These are phyloP conservation scores for Steinernema khuongi DNA, from an alignment of 1,140 invertebrate species.

Conservation along the genomic window DNA sequence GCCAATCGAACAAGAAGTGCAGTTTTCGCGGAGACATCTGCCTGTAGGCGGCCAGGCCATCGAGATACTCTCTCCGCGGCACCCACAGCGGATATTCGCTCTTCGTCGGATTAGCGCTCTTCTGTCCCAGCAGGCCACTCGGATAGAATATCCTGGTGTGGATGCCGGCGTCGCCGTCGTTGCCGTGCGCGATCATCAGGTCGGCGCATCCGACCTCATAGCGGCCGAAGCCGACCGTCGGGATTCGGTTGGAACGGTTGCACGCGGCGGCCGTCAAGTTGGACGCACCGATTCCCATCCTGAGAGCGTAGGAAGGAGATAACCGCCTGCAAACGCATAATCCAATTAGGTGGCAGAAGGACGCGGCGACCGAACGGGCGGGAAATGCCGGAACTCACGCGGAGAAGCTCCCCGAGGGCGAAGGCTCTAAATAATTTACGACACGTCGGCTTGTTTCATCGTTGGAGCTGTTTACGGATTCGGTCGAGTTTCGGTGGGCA, in stretches of 20 bases:
- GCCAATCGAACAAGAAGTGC: slow-evolving; percentile 61
- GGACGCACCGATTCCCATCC: background rate
- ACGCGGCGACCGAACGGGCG: background rate
- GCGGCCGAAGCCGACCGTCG: slow-evolving; percentile 20
- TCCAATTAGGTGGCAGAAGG: background rate
- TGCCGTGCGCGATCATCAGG: slow-evolving; percentile 27
- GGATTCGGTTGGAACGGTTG: background rate
- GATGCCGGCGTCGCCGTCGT: slow-evolving; percentile 27
- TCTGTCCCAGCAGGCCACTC: background rate
- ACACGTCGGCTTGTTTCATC: too few species aligned
- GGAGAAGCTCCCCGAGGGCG: too few species aligned
- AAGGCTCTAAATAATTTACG: too few species aligned
- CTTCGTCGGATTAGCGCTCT: background rate
- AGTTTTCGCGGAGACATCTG: slow-evolving; percentile 62
- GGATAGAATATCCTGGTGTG: slow-evolving; percentile 28
- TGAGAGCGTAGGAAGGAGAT: too few species aligned
- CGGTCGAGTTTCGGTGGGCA: too few species aligned
- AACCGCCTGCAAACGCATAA: background rate
- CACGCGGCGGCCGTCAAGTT: background rate
- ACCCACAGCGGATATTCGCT: slow-evolving; percentile 65
- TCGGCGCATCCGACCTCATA: slow-evolving; percentile 30
- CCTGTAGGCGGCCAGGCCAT: slow-evolving; percentile 64
- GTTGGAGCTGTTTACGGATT: too few species aligned
- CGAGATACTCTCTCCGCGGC: slow-evolving; percentile 63
- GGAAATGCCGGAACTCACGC: too few species aligned